Conservation (phyloP, 2,888 invertebrate genomes). For the Leuctra nigra region DNA sequence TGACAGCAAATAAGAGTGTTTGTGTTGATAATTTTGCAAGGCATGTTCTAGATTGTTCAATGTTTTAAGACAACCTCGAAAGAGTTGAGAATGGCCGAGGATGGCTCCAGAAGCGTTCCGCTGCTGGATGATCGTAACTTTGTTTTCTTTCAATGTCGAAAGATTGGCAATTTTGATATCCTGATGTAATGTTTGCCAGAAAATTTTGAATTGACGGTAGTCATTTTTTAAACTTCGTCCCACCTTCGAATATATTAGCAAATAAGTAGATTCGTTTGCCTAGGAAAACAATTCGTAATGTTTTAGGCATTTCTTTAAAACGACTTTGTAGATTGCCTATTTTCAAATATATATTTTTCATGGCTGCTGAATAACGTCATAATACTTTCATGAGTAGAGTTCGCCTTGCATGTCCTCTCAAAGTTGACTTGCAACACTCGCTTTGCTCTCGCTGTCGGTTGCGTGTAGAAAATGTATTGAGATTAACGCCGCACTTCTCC, state of each 20-base stretch:
- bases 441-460: too few species aligned
- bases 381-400: too few species aligned
- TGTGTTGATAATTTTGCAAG: neutral
- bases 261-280: neutral
- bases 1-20: neutral
- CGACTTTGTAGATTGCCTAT: neutral
- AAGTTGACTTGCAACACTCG: too few species aligned
- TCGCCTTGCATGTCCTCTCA: too few species aligned
- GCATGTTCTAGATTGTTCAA: constrained; percentile 10
- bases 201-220: neutral
- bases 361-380: too few species aligned
- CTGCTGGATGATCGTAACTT: neutral
- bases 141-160: constrained; percentile 1
- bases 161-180: neutral
- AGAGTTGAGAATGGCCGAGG: too few species aligned
- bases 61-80: constrained; percentile 1
- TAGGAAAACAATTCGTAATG: neutral
- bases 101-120: neutral
- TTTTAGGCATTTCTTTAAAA: neutral
- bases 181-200: neutral
- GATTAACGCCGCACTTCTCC: too few species aligned
- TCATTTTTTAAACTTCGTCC: neutral
- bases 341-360: too few species aligned
- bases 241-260: neutral
- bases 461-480: too few species aligned